These are phyloP conservation scores for Cryptotermes secundus DNA, from an alignment of 1,140 invertebrate genomes.

Conservation along the genomic window DNA sequence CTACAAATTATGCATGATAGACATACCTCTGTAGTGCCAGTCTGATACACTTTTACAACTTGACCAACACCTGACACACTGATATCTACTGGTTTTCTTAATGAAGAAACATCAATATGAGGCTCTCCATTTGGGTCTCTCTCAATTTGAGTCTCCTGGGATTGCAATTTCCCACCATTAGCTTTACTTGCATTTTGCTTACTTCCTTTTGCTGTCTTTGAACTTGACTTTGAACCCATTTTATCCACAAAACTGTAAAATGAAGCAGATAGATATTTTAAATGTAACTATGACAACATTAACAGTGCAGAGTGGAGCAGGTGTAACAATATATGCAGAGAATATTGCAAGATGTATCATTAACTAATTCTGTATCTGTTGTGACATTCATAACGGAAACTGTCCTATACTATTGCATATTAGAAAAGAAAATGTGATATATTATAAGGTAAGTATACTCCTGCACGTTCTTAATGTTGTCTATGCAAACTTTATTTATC, in stretches of 20 bases:
- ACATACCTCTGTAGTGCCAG: constrained; percentile 60
- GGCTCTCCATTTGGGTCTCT: not conserved
- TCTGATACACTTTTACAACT: constrained; percentile 58
- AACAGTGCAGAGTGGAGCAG: no score
- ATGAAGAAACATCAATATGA: constrained; percentile 55
- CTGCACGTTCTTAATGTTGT: no score
- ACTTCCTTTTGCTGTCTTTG: constrained; percentile 17
- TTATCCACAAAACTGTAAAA: not conserved
- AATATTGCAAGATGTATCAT: no score
- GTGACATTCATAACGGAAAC: no score
- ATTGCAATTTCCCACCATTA: not conserved
- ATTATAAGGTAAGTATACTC: no score
- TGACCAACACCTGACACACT: constrained; percentile 61
- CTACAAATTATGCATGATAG: not conserved
- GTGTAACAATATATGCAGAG: no score
- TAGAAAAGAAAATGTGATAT: no score
- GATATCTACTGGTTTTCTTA: constrained; percentile 62
- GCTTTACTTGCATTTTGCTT: constrained; percentile 23
- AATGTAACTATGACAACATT: no score
- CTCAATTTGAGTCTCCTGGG: not conserved
- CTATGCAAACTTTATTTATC: no score
- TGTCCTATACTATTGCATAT: no score
- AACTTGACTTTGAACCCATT: constrained; percentile 32
- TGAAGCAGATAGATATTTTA: not conserved
- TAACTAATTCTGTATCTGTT: no score